Conservation (phyloP, 2,113 vertebrate genomes). For the Cottus gobio region DNA sequence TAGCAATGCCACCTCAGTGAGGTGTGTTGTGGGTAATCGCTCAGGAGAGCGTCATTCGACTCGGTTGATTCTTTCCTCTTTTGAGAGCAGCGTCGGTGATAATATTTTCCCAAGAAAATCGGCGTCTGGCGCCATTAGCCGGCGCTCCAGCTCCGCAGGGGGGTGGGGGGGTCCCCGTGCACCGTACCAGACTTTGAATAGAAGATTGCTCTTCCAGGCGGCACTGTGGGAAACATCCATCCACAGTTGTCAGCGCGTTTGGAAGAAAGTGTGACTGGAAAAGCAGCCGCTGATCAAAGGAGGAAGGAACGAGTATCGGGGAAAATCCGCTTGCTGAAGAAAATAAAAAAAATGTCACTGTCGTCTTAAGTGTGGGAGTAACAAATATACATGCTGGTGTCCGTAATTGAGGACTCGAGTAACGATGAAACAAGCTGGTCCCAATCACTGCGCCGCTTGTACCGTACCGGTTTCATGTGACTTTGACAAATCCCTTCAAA, state of each 20-base stretch:
- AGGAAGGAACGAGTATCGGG: neutral
- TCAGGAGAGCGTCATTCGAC: conserved; percentile 3
- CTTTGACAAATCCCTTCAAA: neutral
- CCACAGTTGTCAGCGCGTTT: neutral
- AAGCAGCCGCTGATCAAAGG: neutral
- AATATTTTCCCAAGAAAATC: conserved; percentile 1
- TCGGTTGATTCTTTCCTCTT: conserved; percentile 12
- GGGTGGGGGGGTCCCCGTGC: neutral
- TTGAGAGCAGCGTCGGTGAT: conserved; percentile 23
- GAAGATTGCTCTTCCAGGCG: conserved; percentile 35
- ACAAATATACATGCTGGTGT: neutral
- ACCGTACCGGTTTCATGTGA: neutral
- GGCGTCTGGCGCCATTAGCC: conserved; percentile 19
- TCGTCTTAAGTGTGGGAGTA: neutral
- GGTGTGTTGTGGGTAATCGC: conserved; percentile 32
- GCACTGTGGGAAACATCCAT: neutral
- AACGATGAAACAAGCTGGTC: neutral
- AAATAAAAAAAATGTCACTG: neutral
- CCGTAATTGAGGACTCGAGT: neutral
- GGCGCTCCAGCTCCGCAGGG: conserved; percentile 10
- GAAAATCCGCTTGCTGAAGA: neutral
- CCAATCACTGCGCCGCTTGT: neutral
- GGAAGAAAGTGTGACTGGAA: neutral
- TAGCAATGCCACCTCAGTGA: conserved; percentile 28
- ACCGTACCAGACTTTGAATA: conserved; percentile 1